A percentile compares a stretch with the other conserved stretches of the same genome.
Evolutionary conservation across 2,888 invertebrate genomes (phyloP).

Genomic region (Ferdinandea cuprea): DNA sequence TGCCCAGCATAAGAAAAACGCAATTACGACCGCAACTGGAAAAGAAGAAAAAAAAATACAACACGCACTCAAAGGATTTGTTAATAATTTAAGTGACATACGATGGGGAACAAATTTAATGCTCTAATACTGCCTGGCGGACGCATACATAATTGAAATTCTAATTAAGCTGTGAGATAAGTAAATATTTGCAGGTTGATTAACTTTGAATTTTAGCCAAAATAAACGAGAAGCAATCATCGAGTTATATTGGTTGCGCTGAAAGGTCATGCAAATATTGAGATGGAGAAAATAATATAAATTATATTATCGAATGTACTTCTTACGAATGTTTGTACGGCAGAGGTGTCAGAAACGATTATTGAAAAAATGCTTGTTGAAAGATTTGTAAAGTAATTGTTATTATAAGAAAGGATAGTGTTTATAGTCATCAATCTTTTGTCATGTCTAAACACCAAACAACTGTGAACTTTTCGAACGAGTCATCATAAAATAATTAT

Average conservation of each 20-base stretch:
- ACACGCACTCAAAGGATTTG: constrained; percentile 78
- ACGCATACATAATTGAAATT: neutral
- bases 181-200: constrained; percentile 1
- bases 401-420: too few relatives aligned
- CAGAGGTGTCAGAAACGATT: too few relatives aligned
- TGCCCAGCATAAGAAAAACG: constrained; percentile 95
- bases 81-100: constrained; percentile 13
- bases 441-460: too few relatives aligned
- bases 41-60: constrained; percentile 80
- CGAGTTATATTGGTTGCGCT: neutral
- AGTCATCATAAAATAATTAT: too few relatives aligned
- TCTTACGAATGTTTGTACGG: too few relatives aligned
- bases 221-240: constrained; percentile 8
- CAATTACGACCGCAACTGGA: constrained; percentile 94
- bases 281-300: neutral
- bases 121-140: neutral
- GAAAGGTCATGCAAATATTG: neutral
- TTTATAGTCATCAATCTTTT: too few relatives aligned
- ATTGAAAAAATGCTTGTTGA: too few relatives aligned
- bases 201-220: constrained; percentile 19
- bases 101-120: neutral
- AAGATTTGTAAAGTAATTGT: too few relatives aligned
- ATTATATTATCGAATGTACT: neutral
- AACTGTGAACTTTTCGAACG: too few relatives aligned
- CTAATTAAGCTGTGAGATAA: neutral